These are phyloP conservation scores for Scomber colias DNA, from an alignment of 2,113 vertebrate genomes.

Conservation along the genomic window DNA sequence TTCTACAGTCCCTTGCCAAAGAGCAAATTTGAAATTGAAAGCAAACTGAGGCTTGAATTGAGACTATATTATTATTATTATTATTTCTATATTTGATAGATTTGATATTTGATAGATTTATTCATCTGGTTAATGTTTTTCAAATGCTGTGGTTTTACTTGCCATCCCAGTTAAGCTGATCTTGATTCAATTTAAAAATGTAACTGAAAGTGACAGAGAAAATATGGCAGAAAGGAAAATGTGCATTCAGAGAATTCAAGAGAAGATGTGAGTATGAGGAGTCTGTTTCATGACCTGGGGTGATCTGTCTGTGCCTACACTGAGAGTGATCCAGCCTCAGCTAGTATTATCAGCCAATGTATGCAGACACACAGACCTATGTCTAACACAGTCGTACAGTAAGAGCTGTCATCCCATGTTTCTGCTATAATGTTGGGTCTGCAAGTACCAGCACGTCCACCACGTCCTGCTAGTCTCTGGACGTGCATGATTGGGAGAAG, in stretches of 20 bases:
- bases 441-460: constrained; percentile 65
- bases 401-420: constrained; percentile 25
- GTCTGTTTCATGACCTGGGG: constrained; percentile 18
- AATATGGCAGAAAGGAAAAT: neutral
- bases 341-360: constrained; percentile 51
- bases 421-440: constrained; percentile 55
- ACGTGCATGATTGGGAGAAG: constrained; percentile 24
- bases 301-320: neutral
- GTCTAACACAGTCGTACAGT: constrained; percentile 9
- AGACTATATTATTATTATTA: too few relatives aligned
- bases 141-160: neutral
- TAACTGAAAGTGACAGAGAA: neutral
- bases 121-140: neutral
- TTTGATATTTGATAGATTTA: neutral
- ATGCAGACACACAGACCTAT: constrained; percentile 60
- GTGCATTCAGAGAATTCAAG: neutral
- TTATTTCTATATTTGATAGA: neutral
- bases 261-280: neutral
- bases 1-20: neutral
- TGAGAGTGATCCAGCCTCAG: constrained; percentile 11
- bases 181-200: neutral
- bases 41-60: too few relatives aligned
- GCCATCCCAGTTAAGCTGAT: too few relatives aligned
- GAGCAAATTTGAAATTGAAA: neutral
- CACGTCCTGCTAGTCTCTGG: constrained; percentile 29